Evolutionary conservation across 2,888 invertebrate species (phyloP), one percentile per base, ranked within the genome.

Genomic region (Limnephilus rhombicus): DNA sequence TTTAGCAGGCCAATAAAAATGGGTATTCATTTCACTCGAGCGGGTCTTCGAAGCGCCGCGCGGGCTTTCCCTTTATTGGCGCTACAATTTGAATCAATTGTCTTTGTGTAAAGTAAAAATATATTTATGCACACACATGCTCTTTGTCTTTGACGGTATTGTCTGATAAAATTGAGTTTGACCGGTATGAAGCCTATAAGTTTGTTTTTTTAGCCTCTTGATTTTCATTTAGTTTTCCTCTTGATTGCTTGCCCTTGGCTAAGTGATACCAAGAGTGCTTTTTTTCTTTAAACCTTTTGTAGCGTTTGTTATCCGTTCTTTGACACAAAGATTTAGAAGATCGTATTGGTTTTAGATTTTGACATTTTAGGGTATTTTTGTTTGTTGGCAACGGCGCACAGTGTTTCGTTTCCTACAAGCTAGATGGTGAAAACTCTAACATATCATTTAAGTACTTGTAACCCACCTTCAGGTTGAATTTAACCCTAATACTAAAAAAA

Each of bases 1-100:
- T 80, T 34, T 80, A n/a, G 80, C 80, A 9, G 80, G 37, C 80
- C 80, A 89, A 89, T 89, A 89, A 89, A 87, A 89, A 86, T 68
- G 88, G 80, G 88, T 80, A 89, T 89, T 89, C 68, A 80, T 89
- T 89, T 89, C 80, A 37, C 37, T 37, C 80, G 34, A 80, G 34
- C n/a, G 80, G n/a, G 45, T 24, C 68, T 24, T 24, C 68, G 68
- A n/a, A 18, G 24, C 45, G 45, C 45, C 29, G 45, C 45, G 41
- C 86, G 86, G 24, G 45, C 15, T 29, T 85, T 85, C 12, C 85
- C 13, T 85, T 86, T 86, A 86, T 86, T 29, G 86, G 41, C 85
- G 85, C 29, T 83, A 29, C 83, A 83, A 83, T 31, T 34, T 83
- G 68, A 68, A 68, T 68, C 68, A 68, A 68, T 68, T 68, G 68